phyloP scores from a whole-genome alignment of 2,797 vertebrate species.

The Darevskia mixta region DNA sequence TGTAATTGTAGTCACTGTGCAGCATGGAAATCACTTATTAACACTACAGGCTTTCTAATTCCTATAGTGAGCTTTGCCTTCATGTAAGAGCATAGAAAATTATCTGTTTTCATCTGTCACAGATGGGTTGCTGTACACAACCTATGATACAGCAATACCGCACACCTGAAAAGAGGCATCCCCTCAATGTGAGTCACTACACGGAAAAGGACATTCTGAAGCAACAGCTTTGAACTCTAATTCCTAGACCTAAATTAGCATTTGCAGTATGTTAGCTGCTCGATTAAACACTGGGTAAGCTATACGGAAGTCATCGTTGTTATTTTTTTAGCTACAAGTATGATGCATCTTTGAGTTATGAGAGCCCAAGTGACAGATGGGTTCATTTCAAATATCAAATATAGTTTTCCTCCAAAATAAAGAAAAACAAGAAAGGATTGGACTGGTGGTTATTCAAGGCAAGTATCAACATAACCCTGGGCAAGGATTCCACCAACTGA shows the following conservation, averaged over 20 bases:
- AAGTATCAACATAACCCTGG: conserved; percentile 57
- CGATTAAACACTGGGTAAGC: conserved; percentile 46
- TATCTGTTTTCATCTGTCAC: not conserved
- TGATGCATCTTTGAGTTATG: not conserved
- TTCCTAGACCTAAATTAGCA: conserved; percentile 15
- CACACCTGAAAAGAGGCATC: not conserved
- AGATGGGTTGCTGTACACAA: accelerated
- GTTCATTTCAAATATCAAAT: accelerated
- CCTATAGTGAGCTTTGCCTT: not conserved
- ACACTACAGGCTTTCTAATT: not conserved
- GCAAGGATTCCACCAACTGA: conserved; percentile 5
- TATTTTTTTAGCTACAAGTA: conserved; percentile 38
- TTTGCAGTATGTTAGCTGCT: conserved; percentile 46
- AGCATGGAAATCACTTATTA: not conserved
- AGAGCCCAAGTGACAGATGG: conserved; percentile 2
- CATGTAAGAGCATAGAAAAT: not conserved
- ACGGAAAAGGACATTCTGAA: not conserved
- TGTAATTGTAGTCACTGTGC: too few relatives aligned
- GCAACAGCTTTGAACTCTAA: conserved; percentile 3
- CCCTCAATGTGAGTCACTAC: not conserved
- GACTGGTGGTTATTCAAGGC: not conserved
- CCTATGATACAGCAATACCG: not conserved
- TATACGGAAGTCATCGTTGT: conserved; percentile 21
- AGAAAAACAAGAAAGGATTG: not conserved
- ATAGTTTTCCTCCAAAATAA: not conserved